These are phyloP conservation scores for Agonopterix heracliana DNA, from an alignment of 2,888 invertebrate species.

Conservation along the genomic window DNA sequence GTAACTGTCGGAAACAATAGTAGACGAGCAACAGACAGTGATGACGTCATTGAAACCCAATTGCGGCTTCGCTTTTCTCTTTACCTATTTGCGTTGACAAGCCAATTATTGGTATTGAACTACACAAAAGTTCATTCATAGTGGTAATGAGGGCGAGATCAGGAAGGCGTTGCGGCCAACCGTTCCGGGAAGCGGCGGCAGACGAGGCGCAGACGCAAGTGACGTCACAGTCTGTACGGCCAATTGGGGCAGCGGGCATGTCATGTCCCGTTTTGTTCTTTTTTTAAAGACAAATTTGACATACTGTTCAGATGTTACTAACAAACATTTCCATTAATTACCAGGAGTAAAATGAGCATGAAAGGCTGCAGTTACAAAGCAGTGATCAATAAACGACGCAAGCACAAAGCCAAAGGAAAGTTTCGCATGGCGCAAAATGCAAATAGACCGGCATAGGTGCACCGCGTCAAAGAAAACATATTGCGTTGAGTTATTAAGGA, in stretches of 20 bases:
- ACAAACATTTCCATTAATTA: too few species aligned
- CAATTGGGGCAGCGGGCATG: slow-evolving; percentile 51
- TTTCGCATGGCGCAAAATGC: slow-evolving; percentile 15
- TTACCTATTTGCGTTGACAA: slow-evolving; percentile 25
- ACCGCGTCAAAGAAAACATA: slow-evolving; percentile 9
- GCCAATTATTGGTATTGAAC: slow-evolving; percentile 18
- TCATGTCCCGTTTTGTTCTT: slow-evolving; percentile 1
- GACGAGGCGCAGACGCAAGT: slow-evolving; percentile 63
- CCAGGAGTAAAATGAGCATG: too few species aligned
- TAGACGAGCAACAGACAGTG: slow-evolving; percentile 42
- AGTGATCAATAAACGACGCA: slow-evolving; percentile 7
- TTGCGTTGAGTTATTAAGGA: not conserved
- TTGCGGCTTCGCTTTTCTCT: slow-evolving; percentile 16
- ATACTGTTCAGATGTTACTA: too few species aligned
- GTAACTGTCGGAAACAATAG: slow-evolving; percentile 49
- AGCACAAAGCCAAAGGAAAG: slow-evolving; percentile 6
- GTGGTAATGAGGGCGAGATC: slow-evolving; percentile 48
- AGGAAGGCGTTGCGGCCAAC: slow-evolving; percentile 57
- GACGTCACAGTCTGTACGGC: slow-evolving; percentile 57
- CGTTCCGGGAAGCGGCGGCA: slow-evolving; percentile 66
- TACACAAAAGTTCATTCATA: slow-evolving; percentile 46
- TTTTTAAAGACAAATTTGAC: not conserved
- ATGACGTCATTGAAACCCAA: slow-evolving; percentile 49
- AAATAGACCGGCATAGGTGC: slow-evolving; percentile 11
- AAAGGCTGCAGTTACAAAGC: not conserved